Evolutionary conservation across 64 coral and sea anemone genomes (phyloP).

Genomic region (Actinia equina): DNA sequence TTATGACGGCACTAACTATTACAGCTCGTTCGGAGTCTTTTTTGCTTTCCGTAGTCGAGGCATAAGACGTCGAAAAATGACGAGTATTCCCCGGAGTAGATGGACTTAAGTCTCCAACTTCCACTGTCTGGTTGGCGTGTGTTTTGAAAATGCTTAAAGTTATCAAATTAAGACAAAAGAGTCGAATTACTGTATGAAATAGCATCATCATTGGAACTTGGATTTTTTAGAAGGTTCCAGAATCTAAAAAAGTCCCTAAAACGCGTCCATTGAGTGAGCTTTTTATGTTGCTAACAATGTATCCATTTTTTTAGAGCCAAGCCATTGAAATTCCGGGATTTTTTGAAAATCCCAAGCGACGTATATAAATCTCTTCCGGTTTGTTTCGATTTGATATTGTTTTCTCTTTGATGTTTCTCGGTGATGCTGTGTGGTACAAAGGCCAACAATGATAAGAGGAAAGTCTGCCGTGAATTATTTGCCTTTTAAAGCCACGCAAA

Average conservation of each 20-base stretch:
- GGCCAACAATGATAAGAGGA: background rate
- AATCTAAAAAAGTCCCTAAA: background rate
- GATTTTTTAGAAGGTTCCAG: background rate
- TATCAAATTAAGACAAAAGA: background rate
- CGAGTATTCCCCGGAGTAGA: background rate
- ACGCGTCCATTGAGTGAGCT: background rate
- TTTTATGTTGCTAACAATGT: background rate
- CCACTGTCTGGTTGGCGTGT: background rate
- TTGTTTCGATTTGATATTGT: background rate
- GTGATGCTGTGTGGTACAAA: no score
- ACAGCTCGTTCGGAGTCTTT: background rate
- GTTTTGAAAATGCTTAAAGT: background rate
- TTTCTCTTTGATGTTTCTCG: background rate
- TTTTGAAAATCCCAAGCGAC: background rate
- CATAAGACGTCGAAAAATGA: background rate
- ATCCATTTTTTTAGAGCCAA: slow-evolving; percentile 1
- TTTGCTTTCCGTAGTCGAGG: background rate
- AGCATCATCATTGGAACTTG: background rate
- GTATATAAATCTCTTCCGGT: background rate
- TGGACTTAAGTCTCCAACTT: background rate
- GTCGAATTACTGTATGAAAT: background rate
- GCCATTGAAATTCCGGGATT: background rate
- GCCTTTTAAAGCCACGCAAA: background rate
- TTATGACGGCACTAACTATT: slow-evolving; percentile 10
- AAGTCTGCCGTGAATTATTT: background rate